A percentile compares a stretch with the other conserved stretches of the same genome.
Conservation (phyloP, 2,113 vertebrate genomes). For the Bos javanicus region DNA sequence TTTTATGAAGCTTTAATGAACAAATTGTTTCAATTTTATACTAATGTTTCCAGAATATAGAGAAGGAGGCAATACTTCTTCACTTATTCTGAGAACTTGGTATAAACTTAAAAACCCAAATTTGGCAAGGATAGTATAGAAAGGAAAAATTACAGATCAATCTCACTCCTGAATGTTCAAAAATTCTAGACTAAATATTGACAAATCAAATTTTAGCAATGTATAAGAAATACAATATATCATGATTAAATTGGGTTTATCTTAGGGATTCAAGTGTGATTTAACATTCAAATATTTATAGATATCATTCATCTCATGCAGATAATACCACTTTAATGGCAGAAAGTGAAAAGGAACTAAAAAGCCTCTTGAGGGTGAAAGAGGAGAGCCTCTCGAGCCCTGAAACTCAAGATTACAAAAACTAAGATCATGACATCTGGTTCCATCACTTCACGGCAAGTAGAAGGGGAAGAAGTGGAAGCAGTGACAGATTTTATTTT, state of each 20-base stretch:
- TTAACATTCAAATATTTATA: background rate
- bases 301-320: background rate
- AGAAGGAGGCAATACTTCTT: background rate
- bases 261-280: background rate
- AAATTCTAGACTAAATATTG: background rate
- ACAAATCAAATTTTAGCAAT: background rate
- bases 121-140: background rate
- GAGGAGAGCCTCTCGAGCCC: background rate
- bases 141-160: background rate
- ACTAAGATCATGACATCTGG: background rate
- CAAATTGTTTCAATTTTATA: background rate
- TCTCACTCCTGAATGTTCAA: background rate
- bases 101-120: background rate
- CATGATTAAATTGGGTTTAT: background rate
- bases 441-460: background rate
- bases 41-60: background rate
- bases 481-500: background rate
- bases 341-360: background rate
- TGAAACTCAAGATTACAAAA: background rate
- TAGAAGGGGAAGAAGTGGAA: background rate
- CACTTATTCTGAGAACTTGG: background rate
- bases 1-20: background rate
- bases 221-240: background rate
- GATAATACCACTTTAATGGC: background rate
- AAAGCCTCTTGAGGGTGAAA: background rate